phyloP scores from a whole-genome alignment of 2,888 invertebrate species.

The Seira ritae region DNA sequence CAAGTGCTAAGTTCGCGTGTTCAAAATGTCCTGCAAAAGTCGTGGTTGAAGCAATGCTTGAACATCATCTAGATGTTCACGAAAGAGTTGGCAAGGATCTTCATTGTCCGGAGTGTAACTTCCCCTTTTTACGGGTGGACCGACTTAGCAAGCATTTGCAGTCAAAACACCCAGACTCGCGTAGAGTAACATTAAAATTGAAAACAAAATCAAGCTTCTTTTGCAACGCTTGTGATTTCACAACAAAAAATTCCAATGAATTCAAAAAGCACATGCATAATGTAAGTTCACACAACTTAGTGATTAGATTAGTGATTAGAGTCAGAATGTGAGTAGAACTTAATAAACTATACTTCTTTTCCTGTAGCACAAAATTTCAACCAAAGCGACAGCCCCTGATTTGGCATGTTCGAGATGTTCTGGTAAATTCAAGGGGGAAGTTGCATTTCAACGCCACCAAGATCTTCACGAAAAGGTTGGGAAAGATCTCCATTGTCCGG shows the following conservation, averaged over 20 bases:
- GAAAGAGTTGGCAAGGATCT: neutral
- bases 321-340: no score
- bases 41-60: no score
- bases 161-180: neutral
- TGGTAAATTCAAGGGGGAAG: neutral
- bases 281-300: no score
- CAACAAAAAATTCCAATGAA: neutral
- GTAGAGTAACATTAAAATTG: no score
- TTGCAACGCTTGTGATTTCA: constrained; percentile 17
- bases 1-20: no score
- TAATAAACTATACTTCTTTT: no score
- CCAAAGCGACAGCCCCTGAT: no score
- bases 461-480: neutral
- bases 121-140: neutral
- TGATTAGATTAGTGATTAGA: no score
- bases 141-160: neutral
- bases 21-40: neutral
- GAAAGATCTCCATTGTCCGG: neutral
- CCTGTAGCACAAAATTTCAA: no score
- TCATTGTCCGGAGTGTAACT: constrained; percentile 14
- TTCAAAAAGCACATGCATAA: neutral
- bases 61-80: neutral
- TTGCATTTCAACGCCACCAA: neutral
- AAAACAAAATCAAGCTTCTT: no score
- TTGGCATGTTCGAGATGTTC: no score